Conservation (phyloP, 2,797 vertebrate genomes). For the Sciurus carolinensis region DNA sequence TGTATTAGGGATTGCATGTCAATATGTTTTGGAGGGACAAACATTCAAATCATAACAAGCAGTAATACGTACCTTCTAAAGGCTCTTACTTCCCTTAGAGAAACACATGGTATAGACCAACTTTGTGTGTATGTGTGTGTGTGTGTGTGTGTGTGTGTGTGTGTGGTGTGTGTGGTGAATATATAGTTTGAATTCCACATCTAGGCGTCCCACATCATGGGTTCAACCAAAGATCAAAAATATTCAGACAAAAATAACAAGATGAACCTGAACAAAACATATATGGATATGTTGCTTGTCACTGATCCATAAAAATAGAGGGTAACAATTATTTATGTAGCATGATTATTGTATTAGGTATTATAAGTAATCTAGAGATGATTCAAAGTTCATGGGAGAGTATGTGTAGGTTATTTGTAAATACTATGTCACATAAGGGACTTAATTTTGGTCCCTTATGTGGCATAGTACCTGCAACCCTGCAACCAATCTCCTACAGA, state of each 20-base stretch:
- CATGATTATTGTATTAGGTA: background rate
- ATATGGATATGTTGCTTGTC: background rate
- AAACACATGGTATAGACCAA: background rate
- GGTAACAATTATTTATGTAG: background rate
- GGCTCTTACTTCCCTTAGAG: background rate
- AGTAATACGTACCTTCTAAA: background rate
- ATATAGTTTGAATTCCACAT: background rate
- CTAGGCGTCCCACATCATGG: background rate
- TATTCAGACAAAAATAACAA: background rate
- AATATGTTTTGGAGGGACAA: background rate
- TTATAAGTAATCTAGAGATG: no score
- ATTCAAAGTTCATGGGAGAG: background rate
- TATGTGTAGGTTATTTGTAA: background rate
- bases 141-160: background rate
- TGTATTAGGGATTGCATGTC: background rate
- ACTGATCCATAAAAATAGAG: background rate
- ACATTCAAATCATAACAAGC: background rate
- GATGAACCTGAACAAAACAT: background rate
- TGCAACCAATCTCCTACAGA: background rate
- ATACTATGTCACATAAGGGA: no score
- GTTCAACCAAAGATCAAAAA: background rate
- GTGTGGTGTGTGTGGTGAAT: background rate
- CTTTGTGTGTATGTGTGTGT: background rate
- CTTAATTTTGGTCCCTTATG: background rate
- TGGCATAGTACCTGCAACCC: no score